These are phyloP conservation scores for Nyctibius grandis DNA, from an alignment of 2,797 vertebrate species.

Conservation along the genomic window DNA sequence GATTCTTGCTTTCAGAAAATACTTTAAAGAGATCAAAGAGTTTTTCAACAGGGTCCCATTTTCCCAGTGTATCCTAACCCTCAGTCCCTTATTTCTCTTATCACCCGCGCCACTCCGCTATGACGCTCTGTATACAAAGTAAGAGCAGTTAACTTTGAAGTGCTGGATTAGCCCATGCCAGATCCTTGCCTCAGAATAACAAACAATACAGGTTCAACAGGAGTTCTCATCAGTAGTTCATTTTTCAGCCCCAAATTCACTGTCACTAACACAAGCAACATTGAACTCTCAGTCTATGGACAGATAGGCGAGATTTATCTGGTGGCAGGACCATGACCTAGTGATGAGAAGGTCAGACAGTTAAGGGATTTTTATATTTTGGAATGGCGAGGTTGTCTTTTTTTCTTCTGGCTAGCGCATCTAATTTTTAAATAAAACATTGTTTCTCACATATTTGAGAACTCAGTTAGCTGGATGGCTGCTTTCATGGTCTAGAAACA, in stretches of 20 bases:
- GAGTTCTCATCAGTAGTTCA: slow-evolving; percentile 85
- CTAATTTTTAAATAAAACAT: slow-evolving; percentile 73
- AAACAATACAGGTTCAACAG: slow-evolving; percentile 84
- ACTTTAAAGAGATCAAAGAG: slow-evolving; percentile 86
- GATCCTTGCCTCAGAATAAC: slow-evolving; percentile 90
- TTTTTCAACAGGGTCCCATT: slow-evolving; percentile 79
- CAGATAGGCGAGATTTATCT: slow-evolving; percentile 82
- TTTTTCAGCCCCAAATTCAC: slow-evolving; percentile 84
- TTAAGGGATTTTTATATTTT: slow-evolving; percentile 78
- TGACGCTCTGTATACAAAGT: slow-evolving; percentile 89
- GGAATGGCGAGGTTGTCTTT: slow-evolving; percentile 68
- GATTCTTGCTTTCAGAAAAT: slow-evolving; percentile 85
- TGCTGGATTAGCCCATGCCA: slow-evolving; percentile 82
- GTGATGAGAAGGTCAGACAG: slow-evolving; percentile 69
- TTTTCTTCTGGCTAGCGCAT: slow-evolving; percentile 77
- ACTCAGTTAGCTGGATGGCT: background rate
- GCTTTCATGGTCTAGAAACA: background rate
- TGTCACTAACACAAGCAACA: slow-evolving; percentile 83
- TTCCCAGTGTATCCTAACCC: slow-evolving; percentile 82
- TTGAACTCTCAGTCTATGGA: slow-evolving; percentile 78
- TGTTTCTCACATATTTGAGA: slow-evolving; percentile 69
- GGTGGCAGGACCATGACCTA: slow-evolving; percentile 75
- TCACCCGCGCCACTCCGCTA: slow-evolving; percentile 82
- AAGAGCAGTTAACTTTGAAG: slow-evolving; percentile 85
- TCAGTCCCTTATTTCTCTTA: slow-evolving; percentile 87